Conservation (phyloP, 2,113 vertebrate genomes). For the Patagioenas fasciata region DNA sequence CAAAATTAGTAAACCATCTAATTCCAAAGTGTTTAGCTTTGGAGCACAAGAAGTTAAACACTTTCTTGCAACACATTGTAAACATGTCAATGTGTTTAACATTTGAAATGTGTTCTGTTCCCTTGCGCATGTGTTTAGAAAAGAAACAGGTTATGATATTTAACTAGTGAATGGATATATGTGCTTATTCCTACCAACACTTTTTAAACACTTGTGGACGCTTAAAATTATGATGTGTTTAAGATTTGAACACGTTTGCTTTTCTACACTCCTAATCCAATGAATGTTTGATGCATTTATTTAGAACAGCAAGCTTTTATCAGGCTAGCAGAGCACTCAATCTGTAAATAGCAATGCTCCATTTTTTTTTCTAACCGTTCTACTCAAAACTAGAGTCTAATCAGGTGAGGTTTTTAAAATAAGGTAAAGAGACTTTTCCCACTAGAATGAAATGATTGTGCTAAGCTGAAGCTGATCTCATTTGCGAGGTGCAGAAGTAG, state of each 20-base stretch:
- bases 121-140: conserved; percentile 73
- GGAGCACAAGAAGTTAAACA: conserved; percentile 81
- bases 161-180: conserved; percentile 78
- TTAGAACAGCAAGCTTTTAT: conserved; percentile 52
- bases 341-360: not conserved
- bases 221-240: conserved; percentile 86
- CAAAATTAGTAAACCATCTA: conserved; percentile 77
- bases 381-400: not conserved
- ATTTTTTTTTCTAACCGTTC: not conserved
- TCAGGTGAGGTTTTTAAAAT: not conserved
- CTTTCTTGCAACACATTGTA: conserved; percentile 84
- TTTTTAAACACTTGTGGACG: conserved; percentile 80
- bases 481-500: not conserved
- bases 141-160: conserved; percentile 84
- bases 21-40: conserved; percentile 82
- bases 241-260: conserved; percentile 78
- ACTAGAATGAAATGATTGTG: not conserved
- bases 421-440: not conserved
- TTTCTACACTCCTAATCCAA: conserved; percentile 82
- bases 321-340: not conserved
- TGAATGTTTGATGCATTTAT: conserved; percentile 64
- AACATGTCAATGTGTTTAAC: conserved; percentile 87
- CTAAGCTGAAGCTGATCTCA: not conserved
- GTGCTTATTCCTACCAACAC: conserved; percentile 76
- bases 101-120: conserved; percentile 78